A percentile compares a stretch with the other conserved stretches of the same genome.
These are phyloP conservation scores for Heliothis virescens DNA, from an alignment of 1,140 invertebrate species.

Conservation along the genomic window DNA sequence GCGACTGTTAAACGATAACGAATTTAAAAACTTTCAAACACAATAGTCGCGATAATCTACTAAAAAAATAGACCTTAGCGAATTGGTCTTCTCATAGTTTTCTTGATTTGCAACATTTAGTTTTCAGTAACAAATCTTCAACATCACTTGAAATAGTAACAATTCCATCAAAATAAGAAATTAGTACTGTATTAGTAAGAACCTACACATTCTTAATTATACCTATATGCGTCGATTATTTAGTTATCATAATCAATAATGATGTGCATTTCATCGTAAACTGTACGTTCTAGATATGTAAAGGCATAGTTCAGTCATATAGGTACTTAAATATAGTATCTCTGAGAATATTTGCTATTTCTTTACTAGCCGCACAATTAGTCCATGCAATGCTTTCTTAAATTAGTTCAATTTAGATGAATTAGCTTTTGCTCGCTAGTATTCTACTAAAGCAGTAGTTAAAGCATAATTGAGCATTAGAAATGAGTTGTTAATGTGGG, in stretches of 20 bases:
- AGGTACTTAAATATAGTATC: slow-evolving; percentile 35
- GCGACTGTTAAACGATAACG: no score
- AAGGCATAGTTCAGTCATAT: slow-evolving; percentile 32
- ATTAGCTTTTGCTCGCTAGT: slow-evolving; percentile 71
- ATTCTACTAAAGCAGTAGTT: slow-evolving; percentile 61
- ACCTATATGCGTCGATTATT: background rate
- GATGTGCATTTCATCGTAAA: slow-evolving; percentile 35
- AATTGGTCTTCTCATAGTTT: no score
- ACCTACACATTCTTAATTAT: background rate
- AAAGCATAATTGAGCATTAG: slow-evolving; percentile 76
- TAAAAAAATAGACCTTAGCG: no score
- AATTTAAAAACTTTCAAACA: no score
- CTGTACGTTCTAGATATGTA: background rate
- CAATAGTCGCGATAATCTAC: no score
- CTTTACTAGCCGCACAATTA: slow-evolving; percentile 62
- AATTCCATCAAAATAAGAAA: background rate
- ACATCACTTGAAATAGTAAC: no score
- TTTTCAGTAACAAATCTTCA: no score
- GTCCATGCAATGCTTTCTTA: slow-evolving; percentile 74
- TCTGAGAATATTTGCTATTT: slow-evolving; percentile 56
- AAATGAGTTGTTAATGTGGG: slow-evolving; percentile 69
- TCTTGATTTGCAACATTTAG: no score
- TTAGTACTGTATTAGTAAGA: background rate
- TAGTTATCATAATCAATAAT: slow-evolving; percentile 7
- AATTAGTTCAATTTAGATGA: slow-evolving; percentile 68